Percentiles rank a stretch among this genome's conserved stretches.
Conservation (phyloP, 2,797 vertebrate species). For the Phrynocephalus forsythii region DNA sequence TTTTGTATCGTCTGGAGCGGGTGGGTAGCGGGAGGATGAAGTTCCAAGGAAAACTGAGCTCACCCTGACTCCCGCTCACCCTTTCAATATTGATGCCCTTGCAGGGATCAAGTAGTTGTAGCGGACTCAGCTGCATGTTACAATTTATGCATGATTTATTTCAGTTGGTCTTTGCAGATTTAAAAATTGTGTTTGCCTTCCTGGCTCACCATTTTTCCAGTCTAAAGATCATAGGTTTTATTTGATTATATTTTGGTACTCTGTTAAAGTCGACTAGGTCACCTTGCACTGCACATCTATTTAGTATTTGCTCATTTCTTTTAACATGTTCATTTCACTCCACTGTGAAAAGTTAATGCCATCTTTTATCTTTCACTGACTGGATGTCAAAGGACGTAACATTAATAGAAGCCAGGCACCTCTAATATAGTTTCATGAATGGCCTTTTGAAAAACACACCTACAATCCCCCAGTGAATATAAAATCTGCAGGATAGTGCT, state of each 20-base stretch:
- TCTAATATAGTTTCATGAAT: constrained; percentile 71
- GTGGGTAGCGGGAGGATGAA: constrained; percentile 42
- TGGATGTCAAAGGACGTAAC: constrained; percentile 74
- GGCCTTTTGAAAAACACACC: constrained; percentile 66
- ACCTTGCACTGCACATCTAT: constrained; percentile 71
- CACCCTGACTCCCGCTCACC: constrained; percentile 27
- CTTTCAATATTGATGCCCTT: constrained; percentile 41
- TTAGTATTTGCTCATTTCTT: constrained; percentile 70
- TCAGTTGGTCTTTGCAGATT: constrained; percentile 69
- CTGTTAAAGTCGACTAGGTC: constrained; percentile 76
- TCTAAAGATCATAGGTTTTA: constrained; percentile 78
- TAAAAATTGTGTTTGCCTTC: constrained; percentile 71
- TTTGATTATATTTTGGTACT: constrained; percentile 78
- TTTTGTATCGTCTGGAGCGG: constrained; percentile 42
- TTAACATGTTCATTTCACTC: constrained; percentile 72
- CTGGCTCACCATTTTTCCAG: constrained; percentile 65
- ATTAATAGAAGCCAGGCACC: constrained; percentile 72
- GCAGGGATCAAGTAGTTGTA: constrained; percentile 34
- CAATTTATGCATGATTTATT: constrained; percentile 62
- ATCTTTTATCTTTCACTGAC: constrained; percentile 75
- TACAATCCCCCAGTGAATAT: constrained; percentile 57
- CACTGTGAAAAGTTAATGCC: constrained; percentile 77
- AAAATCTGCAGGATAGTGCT: constrained; percentile 58
- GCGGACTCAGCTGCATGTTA: constrained; percentile 44
- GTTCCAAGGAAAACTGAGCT: constrained; percentile 48